Evolutionary conservation across 2,113 vertebrate genomes (phyloP).

Genomic region (Notothenia coriiceps): DNA sequence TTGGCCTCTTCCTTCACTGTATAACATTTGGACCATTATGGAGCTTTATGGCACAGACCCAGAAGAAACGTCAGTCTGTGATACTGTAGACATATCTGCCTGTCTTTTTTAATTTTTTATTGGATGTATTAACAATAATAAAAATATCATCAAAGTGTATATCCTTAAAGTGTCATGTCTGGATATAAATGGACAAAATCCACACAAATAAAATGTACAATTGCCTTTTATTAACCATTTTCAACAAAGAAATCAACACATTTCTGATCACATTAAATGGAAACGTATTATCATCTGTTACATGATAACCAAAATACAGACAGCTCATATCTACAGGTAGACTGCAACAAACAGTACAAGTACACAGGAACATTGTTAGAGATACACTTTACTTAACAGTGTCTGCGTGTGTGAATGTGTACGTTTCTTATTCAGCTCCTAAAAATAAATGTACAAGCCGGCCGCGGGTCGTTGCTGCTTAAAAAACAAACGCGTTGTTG

Average conservation of each 20-base stretch:
- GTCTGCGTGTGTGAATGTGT: conserved; percentile 4
- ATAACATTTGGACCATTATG: no score
- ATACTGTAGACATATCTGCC: no score
- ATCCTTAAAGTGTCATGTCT: background rate
- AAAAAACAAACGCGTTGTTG: conserved; percentile 19
- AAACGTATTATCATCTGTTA: conserved; percentile 58
- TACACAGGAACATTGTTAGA: conserved; percentile 43
- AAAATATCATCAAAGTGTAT: background rate
- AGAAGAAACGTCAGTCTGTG: no score
- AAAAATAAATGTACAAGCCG: conserved; percentile 59
- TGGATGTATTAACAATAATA: no score
- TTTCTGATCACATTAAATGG: conserved; percentile 72
- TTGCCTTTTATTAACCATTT: conserved; percentile 76
- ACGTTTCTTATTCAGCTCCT: conserved; percentile 29
- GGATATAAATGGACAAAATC: background rate
- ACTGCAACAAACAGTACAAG: conserved; percentile 64
- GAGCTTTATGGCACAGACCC: no score
- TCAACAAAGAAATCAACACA: conserved; percentile 80
- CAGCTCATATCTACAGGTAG: conserved; percentile 77
- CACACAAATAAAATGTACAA: conserved; percentile 78
- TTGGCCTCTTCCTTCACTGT: no score
- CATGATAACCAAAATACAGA: conserved; percentile 75
- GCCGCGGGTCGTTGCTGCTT: conserved; percentile 22
- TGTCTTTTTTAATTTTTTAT: no score
- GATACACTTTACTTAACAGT: conserved; percentile 22